These are phyloP conservation scores for Galaxias olidus DNA, from an alignment of 2,797 vertebrate species.

Conservation along the genomic window DNA sequence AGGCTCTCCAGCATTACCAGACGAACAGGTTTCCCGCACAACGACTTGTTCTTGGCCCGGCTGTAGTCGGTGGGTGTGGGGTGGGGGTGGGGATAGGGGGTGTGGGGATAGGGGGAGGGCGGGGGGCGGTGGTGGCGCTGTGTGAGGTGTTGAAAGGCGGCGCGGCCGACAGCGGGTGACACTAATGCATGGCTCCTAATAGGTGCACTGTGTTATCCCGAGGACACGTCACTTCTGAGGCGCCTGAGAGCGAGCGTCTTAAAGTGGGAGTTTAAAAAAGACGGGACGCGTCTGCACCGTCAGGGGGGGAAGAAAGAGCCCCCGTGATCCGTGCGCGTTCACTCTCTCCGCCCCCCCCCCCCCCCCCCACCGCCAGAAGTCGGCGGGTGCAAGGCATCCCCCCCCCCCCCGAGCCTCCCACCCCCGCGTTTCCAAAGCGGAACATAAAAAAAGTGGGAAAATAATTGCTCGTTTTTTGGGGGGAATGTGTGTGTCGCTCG, in stretches of 20 bases:
- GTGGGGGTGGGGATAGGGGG: too few relatives aligned
- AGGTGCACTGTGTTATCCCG: slow-evolving; percentile 70
- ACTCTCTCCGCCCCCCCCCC: slow-evolving; percentile 62
- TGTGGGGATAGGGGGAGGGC: slow-evolving; percentile 57
- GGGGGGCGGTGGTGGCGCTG: too few relatives aligned
- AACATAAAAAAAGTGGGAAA: slow-evolving; percentile 58
- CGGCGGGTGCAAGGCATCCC: slow-evolving; percentile 59
- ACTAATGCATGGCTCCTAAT: slow-evolving; percentile 74
- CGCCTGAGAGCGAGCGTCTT: slow-evolving; percentile 55
- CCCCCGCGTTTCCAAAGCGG: slow-evolving; percentile 34
- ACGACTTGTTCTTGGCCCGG: neutral
- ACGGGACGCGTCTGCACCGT: slow-evolving; percentile 40
- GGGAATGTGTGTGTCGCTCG: slow-evolving; percentile 75
- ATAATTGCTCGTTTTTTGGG: slow-evolving; percentile 79
- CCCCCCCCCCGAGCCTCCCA: slow-evolving; percentile 24
- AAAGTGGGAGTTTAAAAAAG: neutral
- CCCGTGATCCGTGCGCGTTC: slow-evolving; percentile 63
- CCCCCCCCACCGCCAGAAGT: slow-evolving; percentile 61
- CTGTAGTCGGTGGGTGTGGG: slow-evolving; percentile 45
- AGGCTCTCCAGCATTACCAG: too few relatives aligned
- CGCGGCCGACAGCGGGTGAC: slow-evolving; percentile 59
- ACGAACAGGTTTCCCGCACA: too few relatives aligned
- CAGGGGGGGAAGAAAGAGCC: slow-evolving; percentile 67
- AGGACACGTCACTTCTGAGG: slow-evolving; percentile 70
- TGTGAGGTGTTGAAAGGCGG: slow-evolving; percentile 59